Conservation (phyloP, 2,113 vertebrate genomes). For the Gallinago paraguaiae region DNA sequence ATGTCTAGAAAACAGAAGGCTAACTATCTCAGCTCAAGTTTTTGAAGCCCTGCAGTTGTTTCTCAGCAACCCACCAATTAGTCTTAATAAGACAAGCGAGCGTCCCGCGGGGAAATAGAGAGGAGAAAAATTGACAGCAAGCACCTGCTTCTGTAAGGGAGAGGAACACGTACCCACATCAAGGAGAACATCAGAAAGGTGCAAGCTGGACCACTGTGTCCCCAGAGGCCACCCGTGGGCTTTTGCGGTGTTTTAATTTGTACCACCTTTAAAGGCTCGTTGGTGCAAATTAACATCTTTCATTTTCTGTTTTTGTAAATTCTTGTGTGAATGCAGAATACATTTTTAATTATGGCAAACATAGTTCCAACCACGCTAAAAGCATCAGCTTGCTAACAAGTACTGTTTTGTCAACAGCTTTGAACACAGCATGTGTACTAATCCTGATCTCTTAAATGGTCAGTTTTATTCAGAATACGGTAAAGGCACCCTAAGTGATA, state of each 20-base stretch:
- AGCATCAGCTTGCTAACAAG: not conserved
- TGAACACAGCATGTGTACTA: not conserved
- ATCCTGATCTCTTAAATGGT: not conserved
- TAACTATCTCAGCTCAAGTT: not conserved
- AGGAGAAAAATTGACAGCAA: constrained; percentile 14
- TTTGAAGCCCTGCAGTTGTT: not conserved
- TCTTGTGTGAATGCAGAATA: not conserved
- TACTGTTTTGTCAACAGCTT: not conserved
- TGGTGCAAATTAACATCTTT: not conserved
- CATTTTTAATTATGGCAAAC: not conserved
- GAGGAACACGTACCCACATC: not conserved
- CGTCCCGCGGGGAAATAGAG: not conserved
- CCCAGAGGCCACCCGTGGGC: not conserved
- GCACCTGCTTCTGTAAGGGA: not conserved
- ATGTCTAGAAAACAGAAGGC: not conserved
- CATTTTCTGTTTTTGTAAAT: not conserved
- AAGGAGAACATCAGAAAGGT: not conserved
- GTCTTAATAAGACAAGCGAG: not conserved
- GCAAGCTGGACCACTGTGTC: not conserved
- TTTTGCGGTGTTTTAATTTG: not conserved
- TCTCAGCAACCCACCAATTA: not conserved
- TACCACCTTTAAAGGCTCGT: not conserved
- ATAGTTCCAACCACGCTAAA: not conserved
- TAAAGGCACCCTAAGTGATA: not conserved
- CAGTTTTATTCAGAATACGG: not conserved